Percentiles rank a stretch among this genome's conserved stretches.
These are phyloP conservation scores for Leucosticte australis DNA, from an alignment of 2,113 vertebrate species.

Conservation along the genomic window DNA sequence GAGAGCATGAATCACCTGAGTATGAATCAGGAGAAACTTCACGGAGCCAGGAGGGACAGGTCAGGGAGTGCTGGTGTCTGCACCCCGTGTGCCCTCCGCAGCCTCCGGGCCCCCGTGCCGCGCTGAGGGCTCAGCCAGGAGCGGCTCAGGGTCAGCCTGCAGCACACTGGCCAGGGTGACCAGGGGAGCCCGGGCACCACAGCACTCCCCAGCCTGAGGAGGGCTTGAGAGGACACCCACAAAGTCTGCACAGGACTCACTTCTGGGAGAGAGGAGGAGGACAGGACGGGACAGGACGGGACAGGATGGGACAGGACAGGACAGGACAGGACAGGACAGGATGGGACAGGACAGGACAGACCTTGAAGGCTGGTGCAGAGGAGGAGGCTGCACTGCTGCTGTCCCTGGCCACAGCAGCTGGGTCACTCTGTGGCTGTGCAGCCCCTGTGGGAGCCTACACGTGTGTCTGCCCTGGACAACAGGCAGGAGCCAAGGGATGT, in stretches of 20 bases:
- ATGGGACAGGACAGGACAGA: neutral
- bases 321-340: neutral
- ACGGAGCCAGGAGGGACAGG: rapidly evolving
- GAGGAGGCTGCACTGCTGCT: rapidly evolving
- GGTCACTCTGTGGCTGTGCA: rapidly evolving
- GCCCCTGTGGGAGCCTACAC: rapidly evolving
- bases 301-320: neutral
- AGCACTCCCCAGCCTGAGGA: neutral
- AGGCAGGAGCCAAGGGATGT: neutral
- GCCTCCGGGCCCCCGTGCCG: rapidly evolving
- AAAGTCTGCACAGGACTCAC: neutral
- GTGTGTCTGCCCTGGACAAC: neutral
- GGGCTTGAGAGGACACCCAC: rapidly evolving
- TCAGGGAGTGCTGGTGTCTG: rapidly evolving
- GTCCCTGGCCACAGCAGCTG: neutral
- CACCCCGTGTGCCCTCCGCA: rapidly evolving
- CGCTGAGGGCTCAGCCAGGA: rapidly evolving
- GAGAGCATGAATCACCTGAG: neutral
- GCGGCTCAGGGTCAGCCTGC: neutral
- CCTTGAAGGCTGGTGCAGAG: neutral
- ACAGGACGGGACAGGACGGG: neutral
- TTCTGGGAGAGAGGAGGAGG: neutral
- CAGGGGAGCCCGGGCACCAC: neutral
- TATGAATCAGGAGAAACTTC: neutral
- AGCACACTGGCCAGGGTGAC: neutral